These are phyloP conservation scores for Volucella inanis DNA, from an alignment of 2,888 invertebrate genomes.

Conservation along the genomic window DNA sequence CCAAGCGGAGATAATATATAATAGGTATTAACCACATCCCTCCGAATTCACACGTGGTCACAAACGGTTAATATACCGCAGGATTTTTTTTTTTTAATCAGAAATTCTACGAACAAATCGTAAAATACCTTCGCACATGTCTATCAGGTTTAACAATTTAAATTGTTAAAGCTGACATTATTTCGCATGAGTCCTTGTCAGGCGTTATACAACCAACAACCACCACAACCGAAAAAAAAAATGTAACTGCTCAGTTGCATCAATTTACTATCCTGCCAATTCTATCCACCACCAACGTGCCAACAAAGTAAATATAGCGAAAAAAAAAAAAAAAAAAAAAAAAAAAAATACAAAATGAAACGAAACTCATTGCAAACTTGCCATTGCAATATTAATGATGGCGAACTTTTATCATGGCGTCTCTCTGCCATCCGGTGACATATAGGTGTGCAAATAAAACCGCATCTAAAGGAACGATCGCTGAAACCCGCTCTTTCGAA, in stretches of 20 bases:
- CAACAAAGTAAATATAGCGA: constrained; percentile 19
- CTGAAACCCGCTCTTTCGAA: not conserved
- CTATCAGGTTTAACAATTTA: not conserved
- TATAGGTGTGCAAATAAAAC: constrained; percentile 69
- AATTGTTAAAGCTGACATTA: not conserved
- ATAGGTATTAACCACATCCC: too few species aligned
- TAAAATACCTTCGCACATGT: too few species aligned
- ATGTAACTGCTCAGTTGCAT: constrained; percentile 22
- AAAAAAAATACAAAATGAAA: constrained; percentile 11
- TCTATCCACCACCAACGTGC: constrained; percentile 9
- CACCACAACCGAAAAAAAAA: constrained; percentile 15
- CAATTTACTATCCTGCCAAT: constrained; percentile 67
- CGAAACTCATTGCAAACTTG: constrained; percentile 68
- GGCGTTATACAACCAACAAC: not conserved
- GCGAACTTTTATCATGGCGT: constrained; percentile 55
- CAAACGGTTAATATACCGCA: too few species aligned
- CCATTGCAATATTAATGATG: constrained; percentile 74
- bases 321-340: not conserved
- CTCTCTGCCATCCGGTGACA: constrained; percentile 48
- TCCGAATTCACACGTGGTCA: too few species aligned
- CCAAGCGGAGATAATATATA: too few species aligned
- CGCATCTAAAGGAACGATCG: constrained; percentile 52
- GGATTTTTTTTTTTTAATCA: too few species aligned
- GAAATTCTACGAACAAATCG: too few species aligned
- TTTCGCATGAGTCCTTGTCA: not conserved